Evolutionary conservation across 2,888 invertebrate species (phyloP), one percentile per base, ranked within the genome.

Genomic region (Amaurobius ferox): DNA sequence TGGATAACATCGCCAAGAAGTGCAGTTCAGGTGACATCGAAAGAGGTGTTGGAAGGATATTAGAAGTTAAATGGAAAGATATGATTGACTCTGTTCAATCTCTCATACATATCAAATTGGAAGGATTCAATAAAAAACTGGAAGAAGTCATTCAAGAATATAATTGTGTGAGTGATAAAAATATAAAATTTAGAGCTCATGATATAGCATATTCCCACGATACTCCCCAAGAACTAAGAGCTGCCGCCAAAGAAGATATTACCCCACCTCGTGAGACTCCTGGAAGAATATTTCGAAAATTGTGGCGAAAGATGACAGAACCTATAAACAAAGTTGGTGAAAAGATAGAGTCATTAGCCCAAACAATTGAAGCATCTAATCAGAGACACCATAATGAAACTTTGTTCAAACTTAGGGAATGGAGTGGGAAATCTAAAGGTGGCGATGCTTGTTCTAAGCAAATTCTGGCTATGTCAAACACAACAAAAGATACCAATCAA

Each of bases 241-340:
- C 61, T 16, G 28, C 70, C 6, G 30, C 72, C n/a, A 87, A 79
- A 28, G 87, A 83, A 29, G 87, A 87, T 0, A 30, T 30, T 5
- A 66, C 26, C 5, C n/a, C 30, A 28, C 72, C 32, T 16, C 40
- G 73, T 13, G 79, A 83, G 28, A 74, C 74, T 16, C 88, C 88
- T 3, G 88, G 88, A 6, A 48, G 86, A 35, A 88, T 88, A 35
- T 88, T 88, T 35, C n/a, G 88, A 32, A 88, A 86, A 55, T 26
- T 88, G 13, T 88, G 88, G 88, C 44, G 88, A 19, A 88, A 80
- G 48, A 78, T 88, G 77, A 88, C 85, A 0, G 88, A 88, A 39
- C 88, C 88, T 13, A 73, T 88, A 13, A 79, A 76, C 7, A 86
- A 88, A 72, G 61, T 88, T 6, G 80, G 81, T 1, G 80, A 79